Conservation (phyloP, 2,888 invertebrate species). For the Drosophila prolongata region DNA sequence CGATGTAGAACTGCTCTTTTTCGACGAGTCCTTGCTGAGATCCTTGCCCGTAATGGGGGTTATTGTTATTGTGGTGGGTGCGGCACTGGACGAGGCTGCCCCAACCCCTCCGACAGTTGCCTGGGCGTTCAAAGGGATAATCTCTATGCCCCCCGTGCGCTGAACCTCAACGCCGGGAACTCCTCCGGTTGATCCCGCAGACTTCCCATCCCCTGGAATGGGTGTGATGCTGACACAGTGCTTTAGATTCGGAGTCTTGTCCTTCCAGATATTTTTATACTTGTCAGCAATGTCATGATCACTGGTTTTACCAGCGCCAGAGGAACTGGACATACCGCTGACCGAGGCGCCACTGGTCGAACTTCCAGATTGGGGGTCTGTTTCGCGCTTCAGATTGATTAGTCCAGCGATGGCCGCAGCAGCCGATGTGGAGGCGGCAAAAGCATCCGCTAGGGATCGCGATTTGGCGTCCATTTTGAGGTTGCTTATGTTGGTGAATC, state of each 20-base stretch:
- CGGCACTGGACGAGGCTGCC: constrained; percentile 85
- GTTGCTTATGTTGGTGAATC: constrained; percentile 45
- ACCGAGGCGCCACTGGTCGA: constrained; percentile 17
- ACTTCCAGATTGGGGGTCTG: constrained; percentile 53
- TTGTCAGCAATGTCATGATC: constrained; percentile 82
- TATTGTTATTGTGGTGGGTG: constrained; percentile 93
- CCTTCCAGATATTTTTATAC: constrained; percentile 84
- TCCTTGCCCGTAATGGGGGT: constrained; percentile 88
- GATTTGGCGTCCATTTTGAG: constrained; percentile 73
- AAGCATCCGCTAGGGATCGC: constrained; percentile 62
- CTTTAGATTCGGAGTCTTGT: constrained; percentile 81
- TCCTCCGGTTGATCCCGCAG: constrained; percentile 14
- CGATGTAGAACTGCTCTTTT: constrained; percentile 42
- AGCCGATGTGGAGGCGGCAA: constrained; percentile 74
- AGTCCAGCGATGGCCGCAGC: constrained; percentile 69
- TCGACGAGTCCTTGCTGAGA: constrained; percentile 44
- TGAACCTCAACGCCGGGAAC: constrained; percentile 69
- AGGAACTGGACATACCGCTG: constrained; percentile 29
- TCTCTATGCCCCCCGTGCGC: constrained; percentile 88
- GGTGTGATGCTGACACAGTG: constrained; percentile 83
- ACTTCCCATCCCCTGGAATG: constrained; percentile 66
- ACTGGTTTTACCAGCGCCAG: constrained; percentile 49
- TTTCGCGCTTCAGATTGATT: constrained; percentile 64
- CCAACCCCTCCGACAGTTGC: constrained; percentile 14
- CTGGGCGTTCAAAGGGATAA: constrained; percentile 90